Evolutionary conservation across 2,888 invertebrate species (phyloP), one percentile per base, ranked within the genome.

Genomic region (Isoperla grammatica): DNA sequence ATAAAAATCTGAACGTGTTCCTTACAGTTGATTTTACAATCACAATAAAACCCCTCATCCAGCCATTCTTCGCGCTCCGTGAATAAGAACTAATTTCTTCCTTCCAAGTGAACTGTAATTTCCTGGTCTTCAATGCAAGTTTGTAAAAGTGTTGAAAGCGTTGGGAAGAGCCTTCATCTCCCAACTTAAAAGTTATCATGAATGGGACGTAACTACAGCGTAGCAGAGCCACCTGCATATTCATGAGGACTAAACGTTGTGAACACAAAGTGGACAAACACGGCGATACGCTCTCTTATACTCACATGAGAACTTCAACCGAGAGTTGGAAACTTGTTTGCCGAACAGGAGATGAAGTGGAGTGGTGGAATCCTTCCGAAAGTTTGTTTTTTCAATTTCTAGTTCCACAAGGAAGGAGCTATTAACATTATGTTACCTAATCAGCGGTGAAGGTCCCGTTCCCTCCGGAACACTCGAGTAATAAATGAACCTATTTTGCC

Each of bases 21-120:
- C 55, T 56, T 62, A 53, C 55, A 60, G 48, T 60, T 56, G 49
- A 64, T 63, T 56, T 63, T 60, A 60, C 62, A 64, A 60, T 65
- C 65, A 63, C 65, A 66, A 62, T 66, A 66, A 57, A 65, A 65
- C 42, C 43, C 48, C 55, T 48, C 62, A 48, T 23, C 64, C 61
- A 50, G 63, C 48, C 48, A 57, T 50, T 43, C 61, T 56, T 23
- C 50, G 55, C 29, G 50, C 23, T 45, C 56, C 53, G 37, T 62
- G 62, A 62, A 62, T 62, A 62, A 57, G 62, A 54, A 59, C 62
- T 62, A 62, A 62, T 62, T 62, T 62, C 61, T 61, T 61, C 59
- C 59, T 56, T 55, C 42, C 49, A 40, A 53, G 57, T 56, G 59
- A 50, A 59, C 62, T 62, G 62, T 62, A 62, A 62, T 62, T 62